A percentile compares a stretch with the other conserved stretches of the same genome.
Conservation (phyloP, 2,888 invertebrate species). For the Hylaea fasciaria region DNA sequence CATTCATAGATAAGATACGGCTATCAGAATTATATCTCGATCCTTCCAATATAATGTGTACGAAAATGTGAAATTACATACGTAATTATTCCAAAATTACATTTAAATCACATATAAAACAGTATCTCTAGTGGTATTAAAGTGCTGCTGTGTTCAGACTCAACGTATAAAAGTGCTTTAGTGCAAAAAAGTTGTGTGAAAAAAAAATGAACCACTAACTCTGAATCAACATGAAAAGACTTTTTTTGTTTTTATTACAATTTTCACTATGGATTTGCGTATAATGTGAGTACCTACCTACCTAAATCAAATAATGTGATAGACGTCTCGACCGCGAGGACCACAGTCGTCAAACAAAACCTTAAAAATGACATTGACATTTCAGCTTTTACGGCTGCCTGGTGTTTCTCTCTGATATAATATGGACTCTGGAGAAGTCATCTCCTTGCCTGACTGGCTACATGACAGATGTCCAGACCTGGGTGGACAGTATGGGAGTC, state of each 20-base stretch:
- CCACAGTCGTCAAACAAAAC: too few relatives aligned
- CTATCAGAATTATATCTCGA: constrained; percentile 11
- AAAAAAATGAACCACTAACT: too few relatives aligned
- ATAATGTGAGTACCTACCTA: constrained; percentile 34
- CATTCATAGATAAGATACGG: constrained; percentile 17
- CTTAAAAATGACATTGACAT: background rate
- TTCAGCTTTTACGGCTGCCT: constrained; percentile 32
- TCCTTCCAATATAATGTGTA: constrained; percentile 8
- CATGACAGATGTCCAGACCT: constrained; percentile 72
- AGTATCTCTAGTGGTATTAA: background rate
- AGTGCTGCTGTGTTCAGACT: too few relatives aligned
- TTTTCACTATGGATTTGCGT: constrained; percentile 31
- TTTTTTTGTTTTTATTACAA: constrained; percentile 18
- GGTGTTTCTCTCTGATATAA: constrained; percentile 16
- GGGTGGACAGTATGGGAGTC: constrained; percentile 63
- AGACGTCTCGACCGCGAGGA: too few relatives aligned
- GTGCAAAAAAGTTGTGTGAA: too few relatives aligned
- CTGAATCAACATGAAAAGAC: constrained; percentile 12
- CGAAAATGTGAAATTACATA: constrained; percentile 10
- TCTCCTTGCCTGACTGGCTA: constrained; percentile 65
- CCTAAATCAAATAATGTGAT: too few relatives aligned
- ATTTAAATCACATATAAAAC: background rate
- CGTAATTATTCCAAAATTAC: constrained; percentile 14
- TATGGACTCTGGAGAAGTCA: background rate
- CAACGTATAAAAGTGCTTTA: too few relatives aligned